Evolutionary conservation across 2,888 invertebrate species (phyloP), one percentile per base, ranked within the genome.

Genomic region (Chrysolina americana): DNA sequence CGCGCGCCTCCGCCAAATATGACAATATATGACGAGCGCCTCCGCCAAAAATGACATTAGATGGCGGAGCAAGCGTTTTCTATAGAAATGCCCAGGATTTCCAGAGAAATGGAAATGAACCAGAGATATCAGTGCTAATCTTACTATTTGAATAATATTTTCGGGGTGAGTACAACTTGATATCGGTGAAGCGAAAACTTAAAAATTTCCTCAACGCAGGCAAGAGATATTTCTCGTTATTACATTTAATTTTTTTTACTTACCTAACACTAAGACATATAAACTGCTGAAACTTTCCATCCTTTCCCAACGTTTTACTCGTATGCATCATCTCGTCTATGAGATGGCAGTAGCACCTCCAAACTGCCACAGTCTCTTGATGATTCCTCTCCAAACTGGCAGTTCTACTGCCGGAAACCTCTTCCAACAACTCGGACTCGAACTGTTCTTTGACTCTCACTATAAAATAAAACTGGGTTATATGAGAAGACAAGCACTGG

Each of bases 261-360:
- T 88, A 98, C 98, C 98, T 94, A 81, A 96, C 92, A 84, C 97
- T 95, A 44, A 99, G 92, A 87, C 98, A 98, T 81, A 98, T 94
- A 86, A 99, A 98, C 50, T 98, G 91, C 88, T 99, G 98, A 87
- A 99, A 98, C 89, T 98, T 98, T 66, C 98, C 98, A 89, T 99
- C 99, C 88, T 99, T 99, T 70, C 99, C 99, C 23, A 97, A 90
- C n/a, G 94, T 91, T 83, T 93, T 93, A 70, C 96, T 96, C 0
- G 94, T 94, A 65, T 92, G 92, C 86, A 94, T 94, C 77, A 99
- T 96, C 88, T 96, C 96, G 83, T 95, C 94, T 85, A 98, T 93
- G 15, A 98, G 91, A 85, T 96, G 95, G 87, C 96, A 95, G 89
- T 96, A 97, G 84, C 96, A 94, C 74, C 95, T 91, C 92, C 97